Evolutionary conservation across 2,113 vertebrate genomes (phyloP).

Genomic region (Coptodon bakossiorum): DNA sequence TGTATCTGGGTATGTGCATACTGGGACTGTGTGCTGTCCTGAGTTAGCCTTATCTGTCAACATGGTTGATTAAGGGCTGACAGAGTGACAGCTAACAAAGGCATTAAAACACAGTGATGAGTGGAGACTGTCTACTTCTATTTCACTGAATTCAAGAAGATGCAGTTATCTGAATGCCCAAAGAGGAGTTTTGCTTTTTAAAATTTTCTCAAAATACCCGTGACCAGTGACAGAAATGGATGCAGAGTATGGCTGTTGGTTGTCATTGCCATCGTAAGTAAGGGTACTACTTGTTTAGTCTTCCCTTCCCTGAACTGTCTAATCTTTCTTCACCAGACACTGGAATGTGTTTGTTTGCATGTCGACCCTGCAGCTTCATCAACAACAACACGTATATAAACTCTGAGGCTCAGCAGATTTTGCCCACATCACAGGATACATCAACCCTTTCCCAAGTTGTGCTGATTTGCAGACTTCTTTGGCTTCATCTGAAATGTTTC

Average conservation of each 20-base stretch:
- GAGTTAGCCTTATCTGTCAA: not conserved
- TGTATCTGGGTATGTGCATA: not conserved
- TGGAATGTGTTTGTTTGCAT: constrained; percentile 47
- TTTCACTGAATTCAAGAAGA: not conserved
- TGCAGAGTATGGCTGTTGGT: not conserved
- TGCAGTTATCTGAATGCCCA: not conserved
- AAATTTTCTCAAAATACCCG: not conserved
- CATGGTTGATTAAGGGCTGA: not conserved
- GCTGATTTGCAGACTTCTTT: not conserved
- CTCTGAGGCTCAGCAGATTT: not conserved
- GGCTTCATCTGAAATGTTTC: not conserved
- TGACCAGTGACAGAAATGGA: not conserved
- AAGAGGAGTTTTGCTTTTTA: not conserved
- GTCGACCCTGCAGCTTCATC: not conserved
- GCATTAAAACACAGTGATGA: not conserved
- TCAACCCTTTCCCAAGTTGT: not conserved
- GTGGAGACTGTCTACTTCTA: not conserved
- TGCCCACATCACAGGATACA: not conserved
- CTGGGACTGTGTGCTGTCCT: not conserved
- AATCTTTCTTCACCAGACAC: not conserved
- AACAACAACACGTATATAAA: constrained; percentile 7
- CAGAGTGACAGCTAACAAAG: not conserved
- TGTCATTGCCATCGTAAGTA: not conserved
- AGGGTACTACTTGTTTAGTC: not conserved
- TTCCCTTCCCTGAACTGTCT: not conserved